Percentiles rank a stretch among this genome's conserved stretches.
Conservation (phyloP, 1,140 invertebrate genomes). For the Notospermus geniculatus region DNA sequence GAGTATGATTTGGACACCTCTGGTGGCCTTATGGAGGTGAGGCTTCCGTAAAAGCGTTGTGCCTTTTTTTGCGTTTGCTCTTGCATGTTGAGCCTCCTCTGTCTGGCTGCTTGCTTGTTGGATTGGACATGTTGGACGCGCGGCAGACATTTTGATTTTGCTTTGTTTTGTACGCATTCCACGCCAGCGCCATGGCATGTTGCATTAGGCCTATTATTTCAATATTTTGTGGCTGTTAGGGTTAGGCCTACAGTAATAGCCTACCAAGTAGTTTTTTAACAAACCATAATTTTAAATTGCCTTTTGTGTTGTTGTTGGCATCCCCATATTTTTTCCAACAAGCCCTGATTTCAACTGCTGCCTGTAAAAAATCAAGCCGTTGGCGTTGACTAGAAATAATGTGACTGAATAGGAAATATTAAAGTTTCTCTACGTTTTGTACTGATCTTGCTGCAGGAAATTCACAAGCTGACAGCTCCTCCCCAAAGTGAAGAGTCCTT, state of each 20-base stretch:
- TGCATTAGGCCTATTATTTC: too few species aligned
- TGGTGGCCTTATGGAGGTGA: slow-evolving; percentile 69
- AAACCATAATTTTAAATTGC: neutral
- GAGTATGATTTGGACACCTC: slow-evolving; percentile 65
- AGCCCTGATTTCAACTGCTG: too few species aligned
- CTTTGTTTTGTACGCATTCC: too few species aligned
- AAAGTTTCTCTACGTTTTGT: too few species aligned
- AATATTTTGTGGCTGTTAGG: neutral
- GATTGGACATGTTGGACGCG: neutral
- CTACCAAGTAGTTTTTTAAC: neutral
- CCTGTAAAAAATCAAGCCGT: too few species aligned
- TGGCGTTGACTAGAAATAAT: too few species aligned
- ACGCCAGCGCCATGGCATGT: too few species aligned
- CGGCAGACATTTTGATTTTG: too few species aligned
- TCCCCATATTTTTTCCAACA: too few species aligned
- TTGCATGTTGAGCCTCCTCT: neutral
- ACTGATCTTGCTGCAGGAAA: slow-evolving; percentile 65
- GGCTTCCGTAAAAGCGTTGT: slow-evolving; percentile 19
- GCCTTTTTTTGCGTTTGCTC: neutral
- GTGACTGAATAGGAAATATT: too few species aligned
- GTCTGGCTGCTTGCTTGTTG: neutral
- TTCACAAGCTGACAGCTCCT: slow-evolving; percentile 81
- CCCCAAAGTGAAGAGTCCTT: slow-evolving; percentile 69
- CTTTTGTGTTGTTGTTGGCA: too few species aligned
- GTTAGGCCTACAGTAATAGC: neutral